These are phyloP conservation scores for Copidosoma floridanum DNA, from an alignment of 1,140 invertebrate genomes.

Conservation along the genomic window DNA sequence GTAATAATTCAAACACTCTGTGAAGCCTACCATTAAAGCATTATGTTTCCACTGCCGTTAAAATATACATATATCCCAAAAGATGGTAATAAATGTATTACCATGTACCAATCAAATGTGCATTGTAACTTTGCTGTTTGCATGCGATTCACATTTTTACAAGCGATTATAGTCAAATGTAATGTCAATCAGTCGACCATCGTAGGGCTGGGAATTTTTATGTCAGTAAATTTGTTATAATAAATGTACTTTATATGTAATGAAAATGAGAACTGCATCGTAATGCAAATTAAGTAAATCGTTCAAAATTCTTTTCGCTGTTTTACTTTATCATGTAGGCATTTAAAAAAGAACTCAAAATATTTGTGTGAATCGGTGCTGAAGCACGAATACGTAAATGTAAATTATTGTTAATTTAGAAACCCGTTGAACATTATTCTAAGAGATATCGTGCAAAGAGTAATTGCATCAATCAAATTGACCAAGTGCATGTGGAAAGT, in stretches of 20 bases:
- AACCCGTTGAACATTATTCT: slow-evolving; percentile 11
- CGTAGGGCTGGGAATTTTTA: too few species aligned
- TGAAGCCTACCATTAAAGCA: slow-evolving; percentile 19
- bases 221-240: too few species aligned
- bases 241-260: slow-evolving; percentile 14
- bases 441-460: slow-evolving; percentile 6
- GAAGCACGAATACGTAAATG: slow-evolving; percentile 1
- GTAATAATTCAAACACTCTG: slow-evolving; percentile 11
- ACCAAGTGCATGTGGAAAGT: slow-evolving; percentile 13
- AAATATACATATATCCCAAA: slow-evolving; percentile 13
- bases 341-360: background rate
- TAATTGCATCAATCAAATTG: slow-evolving; percentile 18
- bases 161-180: slow-evolving; percentile 11
- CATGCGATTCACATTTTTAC: slow-evolving; percentile 22
- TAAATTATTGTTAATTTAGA: slow-evolving; percentile 4
- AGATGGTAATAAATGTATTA: slow-evolving; percentile 13
- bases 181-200: background rate
- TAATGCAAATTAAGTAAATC: slow-evolving; percentile 6
- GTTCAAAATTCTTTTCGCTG: slow-evolving; percentile 1
- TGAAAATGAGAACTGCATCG: slow-evolving; percentile 7
- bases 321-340: background rate
- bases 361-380: background rate
- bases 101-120: slow-evolving; percentile 19
- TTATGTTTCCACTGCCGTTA: slow-evolving; percentile 26
- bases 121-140: slow-evolving; percentile 17